These are phyloP conservation scores for Drosophila saltans DNA, from an alignment of 1,140 invertebrate genomes.

Conservation along the genomic window DNA sequence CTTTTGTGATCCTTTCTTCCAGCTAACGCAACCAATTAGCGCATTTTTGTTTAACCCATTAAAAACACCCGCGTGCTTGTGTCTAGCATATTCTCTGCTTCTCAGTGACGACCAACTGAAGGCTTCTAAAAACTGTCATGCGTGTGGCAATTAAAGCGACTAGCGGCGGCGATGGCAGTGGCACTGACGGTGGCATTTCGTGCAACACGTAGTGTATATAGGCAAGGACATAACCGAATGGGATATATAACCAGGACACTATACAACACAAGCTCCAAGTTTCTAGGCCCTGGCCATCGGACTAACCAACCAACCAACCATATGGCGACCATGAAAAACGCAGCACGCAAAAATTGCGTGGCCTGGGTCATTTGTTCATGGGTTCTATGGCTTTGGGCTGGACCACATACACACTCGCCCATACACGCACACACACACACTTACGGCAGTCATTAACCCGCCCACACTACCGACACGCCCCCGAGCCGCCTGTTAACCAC, in stretches of 20 bases:
- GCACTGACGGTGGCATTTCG: slow-evolving; percentile 27
- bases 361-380: slow-evolving; percentile 18
- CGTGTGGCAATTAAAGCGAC: slow-evolving; percentile 50
- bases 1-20: slow-evolving; percentile 1
- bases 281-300: slow-evolving; percentile 3
- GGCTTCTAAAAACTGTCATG: slow-evolving; percentile 42
- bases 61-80: slow-evolving; percentile 18
- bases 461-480: slow-evolving; percentile 36
- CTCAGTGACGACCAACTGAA: slow-evolving; percentile 11
- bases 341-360: slow-evolving; percentile 44
- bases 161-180: slow-evolving; percentile 21
- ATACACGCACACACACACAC: slow-evolving; percentile 17
- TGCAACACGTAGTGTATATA: slow-evolving; percentile 40
- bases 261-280: slow-evolving; percentile 6
- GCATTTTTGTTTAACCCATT: slow-evolving; percentile 34
- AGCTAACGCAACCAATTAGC: slow-evolving; percentile 32
- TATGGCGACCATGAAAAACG: slow-evolving; percentile 24
- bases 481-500: slow-evolving; percentile 21
- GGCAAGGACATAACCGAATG: slow-evolving; percentile 27
- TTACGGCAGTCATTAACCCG: slow-evolving; percentile 41
- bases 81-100: not conserved
- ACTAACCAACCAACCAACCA: not conserved
- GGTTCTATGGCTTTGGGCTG: slow-evolving; percentile 11
- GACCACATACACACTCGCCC: slow-evolving; percentile 23
- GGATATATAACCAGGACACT: slow-evolving; percentile 19